phyloP scores from a whole-genome alignment of 2,113 vertebrate species.

The Chaenocephalus aceratus region DNA sequence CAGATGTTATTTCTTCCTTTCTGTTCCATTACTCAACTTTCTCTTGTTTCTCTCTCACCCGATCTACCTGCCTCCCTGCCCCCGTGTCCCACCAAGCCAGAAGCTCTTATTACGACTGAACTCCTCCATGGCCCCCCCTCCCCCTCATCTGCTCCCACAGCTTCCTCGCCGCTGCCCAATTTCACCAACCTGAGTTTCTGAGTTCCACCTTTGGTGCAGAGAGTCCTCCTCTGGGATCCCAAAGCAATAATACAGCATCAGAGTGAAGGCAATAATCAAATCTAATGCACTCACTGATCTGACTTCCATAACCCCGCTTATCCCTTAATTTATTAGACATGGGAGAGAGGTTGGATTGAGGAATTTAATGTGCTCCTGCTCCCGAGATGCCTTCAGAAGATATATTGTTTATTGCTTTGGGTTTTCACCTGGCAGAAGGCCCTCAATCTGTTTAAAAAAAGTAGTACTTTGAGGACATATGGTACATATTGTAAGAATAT shows the following conservation, averaged over 20 bases:
- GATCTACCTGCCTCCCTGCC: not conserved
- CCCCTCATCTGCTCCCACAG: slow-evolving; percentile 42
- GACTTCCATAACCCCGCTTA: slow-evolving; percentile 78
- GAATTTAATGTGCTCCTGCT: slow-evolving; percentile 56
- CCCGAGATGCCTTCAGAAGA: slow-evolving; percentile 62
- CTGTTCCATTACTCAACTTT: slow-evolving; percentile 3
- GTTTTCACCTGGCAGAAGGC: slow-evolving; percentile 37
- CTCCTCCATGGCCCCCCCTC: slow-evolving; percentile 51
- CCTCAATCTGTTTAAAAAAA: slow-evolving; percentile 28
- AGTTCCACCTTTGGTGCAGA: slow-evolving; percentile 49
- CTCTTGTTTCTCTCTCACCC: slow-evolving; percentile 1
- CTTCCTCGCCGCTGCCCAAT: slow-evolving; percentile 45
- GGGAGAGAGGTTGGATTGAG: slow-evolving; percentile 58
- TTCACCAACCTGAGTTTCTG: slow-evolving; percentile 53
- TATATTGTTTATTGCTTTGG: slow-evolving; percentile 82
- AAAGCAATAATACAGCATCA: slow-evolving; percentile 79
- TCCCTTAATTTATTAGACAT: slow-evolving; percentile 83
- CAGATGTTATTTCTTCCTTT: slow-evolving; percentile 3
- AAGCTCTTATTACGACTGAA: slow-evolving; percentile 73
- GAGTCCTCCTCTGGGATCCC: slow-evolving; percentile 66
- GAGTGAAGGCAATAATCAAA: slow-evolving; percentile 83
- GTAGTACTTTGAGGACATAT: slow-evolving; percentile 3
- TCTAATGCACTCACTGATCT: slow-evolving; percentile 73
- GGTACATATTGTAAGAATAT: not conserved
- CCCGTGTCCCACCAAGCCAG: slow-evolving; percentile 28